Evolutionary conservation across 2,113 vertebrate genomes (phyloP), one percentile per base, ranked within the genome.

Genomic region (Saccopteryx leptura): DNA sequence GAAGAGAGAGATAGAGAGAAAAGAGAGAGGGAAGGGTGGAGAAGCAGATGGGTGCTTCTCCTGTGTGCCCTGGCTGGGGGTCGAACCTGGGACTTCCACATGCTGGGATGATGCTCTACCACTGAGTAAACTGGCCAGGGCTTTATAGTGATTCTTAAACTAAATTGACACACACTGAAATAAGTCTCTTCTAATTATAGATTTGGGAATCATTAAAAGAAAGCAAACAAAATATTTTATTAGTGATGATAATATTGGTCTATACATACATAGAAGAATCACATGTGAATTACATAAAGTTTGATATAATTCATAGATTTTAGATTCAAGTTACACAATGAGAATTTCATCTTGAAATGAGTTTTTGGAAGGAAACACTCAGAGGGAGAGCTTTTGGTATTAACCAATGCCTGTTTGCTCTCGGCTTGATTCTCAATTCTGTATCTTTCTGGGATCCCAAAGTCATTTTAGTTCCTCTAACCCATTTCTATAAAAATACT

Each of bases 331-430:
- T 24, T 84, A 74, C 26, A 7, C 71, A 89, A 74, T n/a, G 26
- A 87, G 58, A 86, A 48, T 76, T 93, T 86, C 80, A 86, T 56
- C 68, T 90, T 94, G 74, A 86, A 90, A 90, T 75, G 52, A 92
- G 58, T 28, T 8, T 17, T 72, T 52, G 79, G 39, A 81, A 75
- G 46, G 58, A 72, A 60, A 66, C 19, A 84, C 7, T 60, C 60
- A 56, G 23, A 19, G 26, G 58, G 79, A 82, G 18, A 46, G 10
- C 21, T 91, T 75, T 87, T 61, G 87, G 33, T 28, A 18, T 75
- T 82, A 82, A 54, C 21, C 9, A 63, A 15, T 68, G 24, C 46
- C 84, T 79, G 39, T 39, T 39, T 39, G 39, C 83, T 69, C 79
- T 89, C 90, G 31, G 7, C 33, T 81, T 68, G 48, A 13, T 24